Evolutionary conservation across 2,797 vertebrate species (phyloP), one percentile per base, ranked within the genome.

Genomic region (Coranthus polyacanthus): DNA sequence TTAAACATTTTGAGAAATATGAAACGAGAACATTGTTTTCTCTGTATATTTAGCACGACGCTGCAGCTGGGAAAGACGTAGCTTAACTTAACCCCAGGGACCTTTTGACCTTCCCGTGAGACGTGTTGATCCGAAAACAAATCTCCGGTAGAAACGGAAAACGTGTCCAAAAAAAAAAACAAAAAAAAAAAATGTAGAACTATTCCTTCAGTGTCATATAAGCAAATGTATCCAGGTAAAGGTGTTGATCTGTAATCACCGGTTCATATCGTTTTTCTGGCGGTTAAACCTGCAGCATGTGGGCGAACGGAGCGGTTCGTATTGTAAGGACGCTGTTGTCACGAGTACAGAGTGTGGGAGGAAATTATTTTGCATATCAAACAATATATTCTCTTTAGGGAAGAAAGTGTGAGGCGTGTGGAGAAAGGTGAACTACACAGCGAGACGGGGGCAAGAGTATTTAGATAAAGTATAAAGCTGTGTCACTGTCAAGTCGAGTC

Each of bases 291-390:
- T 24, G 26, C 26, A 29, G 59, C 67, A 17, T 45, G 45, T 41
- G 44, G 59, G 39, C 32, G n/a, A 39, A 51, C 36, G 17, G 50
- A 56, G 42, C 13, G 3, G 26, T 49, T 60, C 6, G 12, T 60
- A 43, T 17, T 16, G n/a, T 59, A 16, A 6, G 21, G 32, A 49
- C 9, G 68, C 36, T 17, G 6, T 46, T 41, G 6, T 68, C 54
- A 38, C 32, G n/a, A 67, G 26, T 9, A 32, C 47, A 56, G 61
- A 7, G 64, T 43, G 49, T 43, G 47, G 42, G 17, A 71, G 53
- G 18, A 11, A 72, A 69, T 56, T 77, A 81, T 83, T 80, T 84
- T 71, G 69, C 87, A 86, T 86, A 82, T 90, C 79, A 78, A 68
- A 79, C 78, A 60, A 64, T 78, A 76, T 86, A 83, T 78, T 76